Evolutionary conservation across 1,140 invertebrate species (phyloP).

Genomic region (Apis cerana): DNA sequence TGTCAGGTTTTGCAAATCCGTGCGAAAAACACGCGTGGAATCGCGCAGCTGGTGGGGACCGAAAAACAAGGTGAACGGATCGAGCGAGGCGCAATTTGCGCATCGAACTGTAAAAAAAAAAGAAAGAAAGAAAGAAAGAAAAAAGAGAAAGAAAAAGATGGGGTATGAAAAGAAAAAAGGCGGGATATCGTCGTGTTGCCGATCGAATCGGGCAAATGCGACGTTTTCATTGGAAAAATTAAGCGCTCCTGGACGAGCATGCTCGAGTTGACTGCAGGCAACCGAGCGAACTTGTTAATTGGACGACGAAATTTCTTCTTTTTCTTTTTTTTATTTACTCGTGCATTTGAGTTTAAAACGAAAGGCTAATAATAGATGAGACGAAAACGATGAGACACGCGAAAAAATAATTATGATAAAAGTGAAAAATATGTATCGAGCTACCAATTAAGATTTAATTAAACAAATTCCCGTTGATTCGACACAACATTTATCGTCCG

Average conservation of each 20-base stretch:
- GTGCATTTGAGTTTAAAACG: too few relatives aligned
- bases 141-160: conserved; percentile 18
- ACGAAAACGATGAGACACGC: not conserved
- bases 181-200: not conserved
- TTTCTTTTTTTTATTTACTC: too few relatives aligned
- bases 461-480: not conserved
- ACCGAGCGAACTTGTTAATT: not conserved
- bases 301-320: not conserved
- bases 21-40: conserved; percentile 51
- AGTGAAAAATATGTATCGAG: not conserved
- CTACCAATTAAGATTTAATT: not conserved
- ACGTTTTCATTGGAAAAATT: not conserved
- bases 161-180: conserved; percentile 28
- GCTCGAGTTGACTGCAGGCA: not conserved
- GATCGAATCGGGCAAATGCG: conserved; percentile 12
- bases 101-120: conserved; percentile 29
- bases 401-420: not conserved
- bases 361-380: too few relatives aligned
- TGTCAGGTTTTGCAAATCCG: conserved; percentile 46
- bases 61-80: conserved; percentile 48
- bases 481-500: too few relatives aligned
- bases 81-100: conserved; percentile 51
- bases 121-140: not conserved
- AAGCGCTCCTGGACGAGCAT: not conserved
- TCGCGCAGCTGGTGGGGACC: not conserved